Evolutionary conservation across 2,888 invertebrate genomes (phyloP), one percentile per base, ranked within the genome.

Genomic region (Diarsia rubi): DNA sequence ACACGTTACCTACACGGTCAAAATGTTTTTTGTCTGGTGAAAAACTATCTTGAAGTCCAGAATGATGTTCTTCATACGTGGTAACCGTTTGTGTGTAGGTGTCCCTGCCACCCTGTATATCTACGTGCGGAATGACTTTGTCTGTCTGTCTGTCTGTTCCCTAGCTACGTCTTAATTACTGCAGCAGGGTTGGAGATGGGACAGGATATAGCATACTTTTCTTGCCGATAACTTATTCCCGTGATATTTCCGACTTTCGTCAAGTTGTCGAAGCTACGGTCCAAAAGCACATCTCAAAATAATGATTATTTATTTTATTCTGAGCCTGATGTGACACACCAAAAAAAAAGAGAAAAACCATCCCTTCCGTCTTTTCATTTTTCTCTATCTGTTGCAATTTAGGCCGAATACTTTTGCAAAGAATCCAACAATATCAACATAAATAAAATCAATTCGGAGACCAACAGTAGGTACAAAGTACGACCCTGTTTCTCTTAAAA

Each of bases 311-410:
- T 8, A 21, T 21, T 47, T 21, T 21, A 21, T 8, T 49, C 2
- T 3, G 47, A 49, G 49, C 21, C 21, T 49, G 21, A 6, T 49
- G 21, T 49, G 49, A 9, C 49, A 9, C n/a, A 11, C 11, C 49
- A 49, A 3, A n/a, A 3, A 21, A 49, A n/a, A 49, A 0, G 3
- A n/a, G 0, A 11, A 49, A n/a, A 21, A 0, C 3, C 1, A 0
- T 21, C 49, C 21, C 3, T n/a, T 11, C n/a, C 0, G n/a, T 52
- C 52, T n/a, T 11, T 52, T n/a, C 52, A 12, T n/a, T n/a, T n/a
- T n/a, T 12, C 19, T 52, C 11, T 52, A 3, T n/a, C 52, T 52
- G 11, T 12, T 1, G 11, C 52, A n/a, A n/a, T n/a, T n/a, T 52
- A 2, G 11, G 52, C n/a, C n/a, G n/a, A 12, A 52, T 52, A 12